phyloP scores from a whole-genome alignment of 2,113 vertebrate genomes.

The Papio anubis region DNA sequence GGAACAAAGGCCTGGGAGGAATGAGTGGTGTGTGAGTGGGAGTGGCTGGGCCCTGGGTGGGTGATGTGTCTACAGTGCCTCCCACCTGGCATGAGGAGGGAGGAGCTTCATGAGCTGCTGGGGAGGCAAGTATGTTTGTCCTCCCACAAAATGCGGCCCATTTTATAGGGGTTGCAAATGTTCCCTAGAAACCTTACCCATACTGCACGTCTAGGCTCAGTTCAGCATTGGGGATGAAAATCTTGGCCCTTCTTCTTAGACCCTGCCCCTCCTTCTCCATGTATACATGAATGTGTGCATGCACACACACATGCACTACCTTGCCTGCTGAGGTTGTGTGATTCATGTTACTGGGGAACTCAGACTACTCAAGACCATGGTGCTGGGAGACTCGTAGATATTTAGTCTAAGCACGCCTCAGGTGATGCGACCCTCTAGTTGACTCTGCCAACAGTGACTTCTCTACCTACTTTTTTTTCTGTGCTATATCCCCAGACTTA shows the following conservation, averaged over 20 bases:
- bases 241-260: background rate
- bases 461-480: background rate
- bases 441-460: background rate
- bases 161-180: background rate
- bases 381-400: background rate
- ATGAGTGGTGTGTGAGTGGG: background rate
- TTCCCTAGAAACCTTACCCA: background rate
- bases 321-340: background rate
- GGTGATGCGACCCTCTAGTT: background rate
- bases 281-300: background rate
- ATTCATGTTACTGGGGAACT: background rate
- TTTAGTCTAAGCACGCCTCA: background rate
- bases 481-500: background rate
- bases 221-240: background rate
- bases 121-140: background rate
- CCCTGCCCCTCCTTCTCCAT: background rate
- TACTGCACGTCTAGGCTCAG: background rate
- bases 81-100: background rate
- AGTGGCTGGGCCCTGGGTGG: background rate
- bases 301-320: background rate
- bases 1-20: conserved; percentile 44
- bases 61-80: background rate
- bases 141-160: background rate
- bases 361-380: background rate
- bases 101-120: background rate